phyloP scores from a whole-genome alignment of 2,797 vertebrate species.

The Schizothorax lantsangensis region DNA sequence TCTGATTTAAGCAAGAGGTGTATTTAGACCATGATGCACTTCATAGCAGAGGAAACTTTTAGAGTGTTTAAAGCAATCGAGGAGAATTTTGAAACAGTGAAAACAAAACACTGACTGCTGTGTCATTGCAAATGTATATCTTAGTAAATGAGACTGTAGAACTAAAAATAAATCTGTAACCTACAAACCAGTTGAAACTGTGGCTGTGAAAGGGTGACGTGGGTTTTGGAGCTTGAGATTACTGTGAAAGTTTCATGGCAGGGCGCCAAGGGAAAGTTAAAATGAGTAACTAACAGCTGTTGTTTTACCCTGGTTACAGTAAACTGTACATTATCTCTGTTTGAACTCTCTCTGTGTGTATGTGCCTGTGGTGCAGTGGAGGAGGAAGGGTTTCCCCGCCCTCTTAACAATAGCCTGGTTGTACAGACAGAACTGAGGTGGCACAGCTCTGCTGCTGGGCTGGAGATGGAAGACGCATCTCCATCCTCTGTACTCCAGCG shows the following conservation, averaged over 20 bases:
- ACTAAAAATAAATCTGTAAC: constrained; percentile 35
- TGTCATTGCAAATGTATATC: constrained; percentile 11
- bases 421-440: constrained; percentile 44
- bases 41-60: not conserved
- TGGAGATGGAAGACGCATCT: constrained; percentile 61
- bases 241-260: constrained; percentile 25
- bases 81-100: not conserved
- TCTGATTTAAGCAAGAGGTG: not conserved
- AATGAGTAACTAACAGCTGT: constrained; percentile 42
- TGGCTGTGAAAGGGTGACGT: constrained; percentile 14
- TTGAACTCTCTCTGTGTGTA: constrained; percentile 18
- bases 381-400: constrained; percentile 54
- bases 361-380: constrained; percentile 46
- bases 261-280: constrained; percentile 35
- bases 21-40: not conserved
- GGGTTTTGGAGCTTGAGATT: not conserved
- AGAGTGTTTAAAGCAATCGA: not conserved
- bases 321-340: constrained; percentile 45
- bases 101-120: not conserved
- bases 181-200: not conserved
- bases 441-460: constrained; percentile 21
- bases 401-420: constrained; percentile 56
- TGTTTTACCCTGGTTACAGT: constrained; percentile 43
- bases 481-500: constrained; percentile 34
- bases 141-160: not conserved